A percentile compares a stretch with the other conserved stretches of the same genome.
These are phyloP conservation scores for Leiothrix lutea DNA, from an alignment of 2,113 vertebrate genomes.

Conservation along the genomic window DNA sequence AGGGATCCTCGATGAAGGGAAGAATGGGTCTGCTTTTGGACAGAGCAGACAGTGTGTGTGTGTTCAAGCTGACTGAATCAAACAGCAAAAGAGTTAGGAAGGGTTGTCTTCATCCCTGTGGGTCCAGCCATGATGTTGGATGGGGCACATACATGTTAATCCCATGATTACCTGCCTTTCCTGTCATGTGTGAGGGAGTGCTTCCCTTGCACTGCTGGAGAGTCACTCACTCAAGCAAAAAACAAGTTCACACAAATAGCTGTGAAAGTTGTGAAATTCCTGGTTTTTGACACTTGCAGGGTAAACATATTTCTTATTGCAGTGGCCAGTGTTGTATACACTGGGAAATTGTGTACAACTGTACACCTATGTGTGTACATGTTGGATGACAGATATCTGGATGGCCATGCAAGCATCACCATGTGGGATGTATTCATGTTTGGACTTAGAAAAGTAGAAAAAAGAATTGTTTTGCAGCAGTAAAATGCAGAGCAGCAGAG, in stretches of 20 bases:
- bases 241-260: not conserved
- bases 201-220: fast-evolving
- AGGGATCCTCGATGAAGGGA: fast-evolving
- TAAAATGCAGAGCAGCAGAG: not conserved
- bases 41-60: fast-evolving
- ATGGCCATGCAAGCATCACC: not conserved
- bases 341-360: not conserved
- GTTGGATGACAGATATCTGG: not conserved
- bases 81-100: not conserved
- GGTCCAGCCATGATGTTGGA: fast-evolving
- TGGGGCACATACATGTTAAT: fast-evolving
- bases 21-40: not conserved
- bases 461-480: not conserved
- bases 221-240: not conserved
- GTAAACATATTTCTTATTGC: not conserved
- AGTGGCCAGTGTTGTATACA: not conserved
- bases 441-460: not conserved
- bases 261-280: not conserved
- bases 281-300: not conserved
- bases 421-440: not conserved
- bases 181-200: fast-evolving
- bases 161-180: not conserved
- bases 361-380: not conserved
- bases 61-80: not conserved
- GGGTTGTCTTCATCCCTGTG: no score